Conservation (phyloP, 2,888 invertebrate genomes). For the Lithophane leautieri region DNA sequence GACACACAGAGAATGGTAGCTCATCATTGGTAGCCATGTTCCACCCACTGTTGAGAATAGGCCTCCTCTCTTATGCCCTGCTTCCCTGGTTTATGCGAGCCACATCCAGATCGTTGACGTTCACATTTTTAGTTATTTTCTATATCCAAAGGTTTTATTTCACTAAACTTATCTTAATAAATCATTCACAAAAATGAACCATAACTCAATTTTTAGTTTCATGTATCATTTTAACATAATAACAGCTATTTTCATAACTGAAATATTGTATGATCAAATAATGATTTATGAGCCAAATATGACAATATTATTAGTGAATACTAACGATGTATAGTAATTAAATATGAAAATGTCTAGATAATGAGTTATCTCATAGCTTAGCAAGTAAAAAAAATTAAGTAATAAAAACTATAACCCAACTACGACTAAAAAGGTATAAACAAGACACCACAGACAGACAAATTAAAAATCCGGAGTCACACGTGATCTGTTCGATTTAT, state of each 20-base stretch:
- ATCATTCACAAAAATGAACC: slow-evolving; percentile 16
- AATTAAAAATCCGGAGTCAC: too few species aligned
- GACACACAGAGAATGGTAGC: too few species aligned
- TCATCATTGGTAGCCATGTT: not conserved
- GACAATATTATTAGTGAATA: slow-evolving; percentile 42
- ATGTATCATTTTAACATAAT: slow-evolving; percentile 30
- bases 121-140: not conserved
- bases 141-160: not conserved
- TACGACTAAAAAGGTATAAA: too few species aligned
- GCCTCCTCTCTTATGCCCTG: not conserved
- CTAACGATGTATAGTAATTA: slow-evolving; percentile 8
- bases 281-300: slow-evolving; percentile 46
- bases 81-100: not conserved
- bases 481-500: too few species aligned
- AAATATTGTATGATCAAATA: slow-evolving; percentile 29
- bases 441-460: too few species aligned
- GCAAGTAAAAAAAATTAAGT: too few species aligned
- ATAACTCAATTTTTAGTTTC: slow-evolving; percentile 23
- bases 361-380: too few species aligned
- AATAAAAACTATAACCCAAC: too few species aligned
- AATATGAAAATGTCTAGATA: not conserved
- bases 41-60: fast-evolving
- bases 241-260: slow-evolving; percentile 24
- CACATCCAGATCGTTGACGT: not conserved
- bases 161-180: slow-evolving; percentile 5